Evolutionary conservation across 2,113 vertebrate species (phyloP), one percentile per base, ranked within the genome.

Genomic region (Larimichthys crocea): DNA sequence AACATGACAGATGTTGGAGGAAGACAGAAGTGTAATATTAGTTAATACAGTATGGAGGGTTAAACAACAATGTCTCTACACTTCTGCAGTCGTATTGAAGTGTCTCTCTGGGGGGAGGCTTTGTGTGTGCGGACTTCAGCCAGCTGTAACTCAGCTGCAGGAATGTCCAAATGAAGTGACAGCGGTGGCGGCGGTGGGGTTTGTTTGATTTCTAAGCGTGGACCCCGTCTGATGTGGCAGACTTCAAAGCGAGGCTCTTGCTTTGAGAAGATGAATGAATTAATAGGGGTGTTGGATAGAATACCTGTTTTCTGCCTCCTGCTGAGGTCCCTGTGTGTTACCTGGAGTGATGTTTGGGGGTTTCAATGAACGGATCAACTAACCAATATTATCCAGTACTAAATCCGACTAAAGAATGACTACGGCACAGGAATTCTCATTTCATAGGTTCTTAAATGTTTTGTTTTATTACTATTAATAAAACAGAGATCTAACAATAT

Each of bases 161-260:
- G 88, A 89, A 90, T 91, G 88, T 86, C 64, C 66, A 71, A 44
- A 86, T 86, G 65, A 89, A 83, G 85, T 87, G 87, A 87, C 83
- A 70, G 76, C n/a, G 2, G 64, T 15, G 73, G 68, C 4, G 29
- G 57, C 6, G 48, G 66, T 2, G 46, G 48, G 48, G 77, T 65
- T 69, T 89, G 77, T 85, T 86, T 85, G 80, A 86, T 83, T 86
- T 84, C 72, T 57, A 61, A 83, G 65, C 40, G 29, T 86, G 90
- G 83, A 68, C 50, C 35, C 35, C 31, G 70, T 83, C 75, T 88
- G 84, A 85, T 88, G 85, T 87, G 65, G 84, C 74, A 59, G 61
- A 84, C 74, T 82, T 93, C 85, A 92, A 90, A 92, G 92, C n/a
- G 46, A 59, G 10, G 61, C 69, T 72, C 77, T 12, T 56, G 76